Conservation (phyloP, 2,888 invertebrate species). For the Plusia festucae region DNA sequence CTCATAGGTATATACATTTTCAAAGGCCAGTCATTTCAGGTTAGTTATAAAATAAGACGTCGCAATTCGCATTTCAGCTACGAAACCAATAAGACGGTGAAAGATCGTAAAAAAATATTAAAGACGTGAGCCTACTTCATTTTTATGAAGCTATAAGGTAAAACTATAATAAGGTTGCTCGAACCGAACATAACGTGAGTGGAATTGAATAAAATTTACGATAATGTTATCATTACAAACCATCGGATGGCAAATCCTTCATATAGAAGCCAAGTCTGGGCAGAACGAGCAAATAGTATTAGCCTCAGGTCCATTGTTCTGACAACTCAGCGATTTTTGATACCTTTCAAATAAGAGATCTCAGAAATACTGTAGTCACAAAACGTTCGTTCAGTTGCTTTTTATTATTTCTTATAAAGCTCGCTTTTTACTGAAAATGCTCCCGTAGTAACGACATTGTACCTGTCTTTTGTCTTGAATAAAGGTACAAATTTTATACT, state of each 20-base stretch:
- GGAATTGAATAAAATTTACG: constrained; percentile 71
- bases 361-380: constrained; percentile 67
- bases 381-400: constrained; percentile 58
- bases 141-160: constrained; percentile 55
- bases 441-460: constrained; percentile 64
- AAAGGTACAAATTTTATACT: constrained; percentile 68
- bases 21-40: too few species aligned
- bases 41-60: not conserved
- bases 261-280: constrained; percentile 62
- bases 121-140: constrained; percentile 31
- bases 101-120: constrained; percentile 20
- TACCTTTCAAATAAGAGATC: constrained; percentile 72
- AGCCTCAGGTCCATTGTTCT: constrained; percentile 66
- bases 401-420: constrained; percentile 67
- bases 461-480: constrained; percentile 70
- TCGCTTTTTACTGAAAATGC: constrained; percentile 64
- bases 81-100: not conserved
- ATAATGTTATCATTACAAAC: constrained; percentile 68
- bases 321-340: constrained; percentile 75
- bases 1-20: too few species aligned
- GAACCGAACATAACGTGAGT: constrained; percentile 57
- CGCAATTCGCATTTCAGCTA: not conserved
- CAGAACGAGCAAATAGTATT: constrained; percentile 67
- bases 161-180: constrained; percentile 37
- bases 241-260: constrained; percentile 67